A percentile compares a stretch with the other conserved stretches of the same genome.
Evolutionary conservation across 2,797 vertebrate species (phyloP).

Genomic region (Brachyalestes nurse): DNA sequence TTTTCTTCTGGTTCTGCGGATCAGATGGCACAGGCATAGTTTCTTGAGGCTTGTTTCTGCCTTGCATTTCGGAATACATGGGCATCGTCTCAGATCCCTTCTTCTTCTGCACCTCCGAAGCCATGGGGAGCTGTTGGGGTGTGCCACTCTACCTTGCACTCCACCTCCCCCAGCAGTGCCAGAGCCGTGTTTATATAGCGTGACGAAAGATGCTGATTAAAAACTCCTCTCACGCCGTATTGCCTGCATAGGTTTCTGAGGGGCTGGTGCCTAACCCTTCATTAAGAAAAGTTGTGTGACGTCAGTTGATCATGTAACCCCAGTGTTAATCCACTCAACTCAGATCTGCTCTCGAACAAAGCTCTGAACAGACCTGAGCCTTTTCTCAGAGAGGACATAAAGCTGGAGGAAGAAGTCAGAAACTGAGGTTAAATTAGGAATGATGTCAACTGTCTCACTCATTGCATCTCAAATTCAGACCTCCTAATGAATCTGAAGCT

Average conservation of each 20-base stretch:
- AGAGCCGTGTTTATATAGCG: constrained; percentile 60
- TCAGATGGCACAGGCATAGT: constrained; percentile 24
- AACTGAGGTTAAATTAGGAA: not conserved
- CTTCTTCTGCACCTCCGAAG: constrained; percentile 68
- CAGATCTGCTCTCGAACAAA: constrained; percentile 31
- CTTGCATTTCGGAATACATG: constrained; percentile 38
- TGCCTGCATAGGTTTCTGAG: constrained; percentile 41
- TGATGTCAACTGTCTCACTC: not conserved
- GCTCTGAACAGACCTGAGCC: not conserved
- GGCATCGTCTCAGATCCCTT: constrained; percentile 61
- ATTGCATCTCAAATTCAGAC: not conserved
- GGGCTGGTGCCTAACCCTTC: constrained; percentile 28
- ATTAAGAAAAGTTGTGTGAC: constrained; percentile 47
- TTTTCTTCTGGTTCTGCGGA: constrained; percentile 38
- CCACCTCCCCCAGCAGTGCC: constrained; percentile 20
- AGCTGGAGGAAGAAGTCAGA: not conserved
- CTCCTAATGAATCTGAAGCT: not conserved
- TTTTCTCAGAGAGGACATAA: not conserved
- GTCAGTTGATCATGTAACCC: constrained; percentile 51
- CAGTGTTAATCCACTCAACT: constrained; percentile 41
- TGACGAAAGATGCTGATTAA: constrained; percentile 47
- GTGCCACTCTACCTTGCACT: constrained; percentile 30
- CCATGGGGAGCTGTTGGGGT: constrained; percentile 64
- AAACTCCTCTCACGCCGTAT: constrained; percentile 28
- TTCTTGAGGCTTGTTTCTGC: constrained; percentile 48